phyloP scores from a whole-genome alignment of 2,888 invertebrate genomes.

The Opisthograptis luteolata region DNA sequence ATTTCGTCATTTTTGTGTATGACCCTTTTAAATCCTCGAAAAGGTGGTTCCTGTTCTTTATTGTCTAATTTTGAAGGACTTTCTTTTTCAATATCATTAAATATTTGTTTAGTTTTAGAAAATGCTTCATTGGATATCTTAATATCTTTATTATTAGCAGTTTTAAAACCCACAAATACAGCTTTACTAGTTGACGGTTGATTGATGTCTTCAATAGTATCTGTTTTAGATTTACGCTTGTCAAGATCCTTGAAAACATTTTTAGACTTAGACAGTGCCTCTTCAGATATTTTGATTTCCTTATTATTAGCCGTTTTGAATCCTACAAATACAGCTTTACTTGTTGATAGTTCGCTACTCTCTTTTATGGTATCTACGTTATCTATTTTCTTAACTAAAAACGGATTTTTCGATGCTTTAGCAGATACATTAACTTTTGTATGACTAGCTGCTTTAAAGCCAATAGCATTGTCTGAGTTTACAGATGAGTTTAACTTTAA shows the following conservation, averaged over 20 bases:
- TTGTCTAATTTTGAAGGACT: no score
- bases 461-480: slow-evolving; percentile 20
- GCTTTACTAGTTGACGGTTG: slow-evolving; percentile 15
- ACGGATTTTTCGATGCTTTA: slow-evolving; percentile 49
- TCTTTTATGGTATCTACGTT: background rate
- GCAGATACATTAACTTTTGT: slow-evolving; percentile 60
- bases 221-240: background rate
- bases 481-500: background rate
- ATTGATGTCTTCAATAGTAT: background rate
- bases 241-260: slow-evolving; percentile 40
- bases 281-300: slow-evolving; percentile 54
- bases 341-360: slow-evolving; percentile 6
- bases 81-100: slow-evolving; percentile 23
- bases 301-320: slow-evolving; percentile 69
- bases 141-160: slow-evolving; percentile 65
- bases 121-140: slow-evolving; percentile 53
- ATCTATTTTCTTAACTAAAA: slow-evolving; percentile 20
- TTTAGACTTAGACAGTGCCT: slow-evolving; percentile 51
- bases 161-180: slow-evolving; percentile 56
- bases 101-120: slow-evolving; percentile 48
- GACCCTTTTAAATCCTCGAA: slow-evolving; percentile 58
- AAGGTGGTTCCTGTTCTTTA: slow-evolving; percentile 10
- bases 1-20: slow-evolving; percentile 48
- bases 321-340: slow-evolving; percentile 38
- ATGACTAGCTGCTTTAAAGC: slow-evolving; percentile 68